Evolutionary conservation across 2,113 vertebrate genomes (phyloP).

Genomic region (Dendrocopos noguchii): DNA sequence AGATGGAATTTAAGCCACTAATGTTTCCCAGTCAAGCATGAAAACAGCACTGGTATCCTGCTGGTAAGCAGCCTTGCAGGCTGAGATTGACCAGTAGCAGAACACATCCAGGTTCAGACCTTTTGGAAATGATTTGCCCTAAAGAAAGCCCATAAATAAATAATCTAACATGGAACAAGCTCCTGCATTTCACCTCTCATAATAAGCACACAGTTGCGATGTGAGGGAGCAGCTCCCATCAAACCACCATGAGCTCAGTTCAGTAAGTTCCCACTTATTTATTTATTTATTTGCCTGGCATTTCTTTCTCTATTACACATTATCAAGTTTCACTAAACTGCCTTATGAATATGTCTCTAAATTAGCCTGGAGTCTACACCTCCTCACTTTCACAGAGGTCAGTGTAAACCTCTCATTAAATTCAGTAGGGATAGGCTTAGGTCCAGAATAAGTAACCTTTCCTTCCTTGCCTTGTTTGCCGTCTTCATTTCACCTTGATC

Average conservation of each 20-base stretch:
- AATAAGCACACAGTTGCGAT: neutral
- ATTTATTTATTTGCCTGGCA: slow-evolving; percentile 21
- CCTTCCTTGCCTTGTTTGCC: slow-evolving; percentile 28
- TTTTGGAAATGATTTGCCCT: neutral
- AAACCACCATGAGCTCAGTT: slow-evolving; percentile 15
- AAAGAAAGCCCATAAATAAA: slow-evolving; percentile 37
- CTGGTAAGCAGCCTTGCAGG: slow-evolving; percentile 22
- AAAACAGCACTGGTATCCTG: slow-evolving; percentile 46
- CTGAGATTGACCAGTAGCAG: neutral
- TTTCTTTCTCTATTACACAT: slow-evolving; percentile 13
- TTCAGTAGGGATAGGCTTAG: neutral
- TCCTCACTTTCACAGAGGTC: neutral
- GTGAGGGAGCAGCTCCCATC: neutral
- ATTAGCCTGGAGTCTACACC: slow-evolving; percentile 8
- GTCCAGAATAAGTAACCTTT: slow-evolving; percentile 25
- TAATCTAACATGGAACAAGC: slow-evolving; percentile 6
- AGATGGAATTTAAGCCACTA: slow-evolving; percentile 52
- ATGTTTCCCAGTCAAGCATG: slow-evolving; percentile 60
- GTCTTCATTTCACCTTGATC: slow-evolving; percentile 64
- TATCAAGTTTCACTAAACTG: slow-evolving; percentile 19
- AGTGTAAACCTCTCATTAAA: neutral
- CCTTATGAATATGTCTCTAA: slow-evolving; percentile 1
- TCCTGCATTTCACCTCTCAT: neutral
- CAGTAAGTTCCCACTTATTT: neutral
- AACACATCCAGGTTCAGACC: neutral